phyloP scores from a whole-genome alignment of 2,888 invertebrate genomes.

The Acleris literana region DNA sequence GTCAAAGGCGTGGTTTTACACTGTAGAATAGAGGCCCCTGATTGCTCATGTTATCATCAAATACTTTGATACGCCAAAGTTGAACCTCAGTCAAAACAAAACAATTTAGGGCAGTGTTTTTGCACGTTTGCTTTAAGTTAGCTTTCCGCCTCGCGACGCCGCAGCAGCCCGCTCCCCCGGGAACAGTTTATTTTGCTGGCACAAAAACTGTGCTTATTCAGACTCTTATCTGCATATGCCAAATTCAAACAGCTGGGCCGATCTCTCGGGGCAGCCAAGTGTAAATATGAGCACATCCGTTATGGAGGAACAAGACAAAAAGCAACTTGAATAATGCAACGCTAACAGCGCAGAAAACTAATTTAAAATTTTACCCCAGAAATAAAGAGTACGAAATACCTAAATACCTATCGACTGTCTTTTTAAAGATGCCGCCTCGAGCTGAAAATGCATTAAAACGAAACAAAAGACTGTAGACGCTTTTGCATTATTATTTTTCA shows the following conservation, averaged over 20 bases:
- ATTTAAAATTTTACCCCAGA: background rate
- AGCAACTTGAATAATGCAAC: background rate
- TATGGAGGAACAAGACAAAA: constrained; percentile 23
- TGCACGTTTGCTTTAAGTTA: constrained; percentile 31
- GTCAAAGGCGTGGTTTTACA: too few species aligned
- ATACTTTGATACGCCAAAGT: constrained; percentile 9
- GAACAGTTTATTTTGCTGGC: constrained; percentile 35
- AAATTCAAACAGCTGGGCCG: constrained; percentile 37
- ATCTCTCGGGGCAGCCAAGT: constrained; percentile 26
- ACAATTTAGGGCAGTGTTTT: constrained; percentile 27
- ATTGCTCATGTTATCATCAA: background rate
- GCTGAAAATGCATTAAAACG: background rate
- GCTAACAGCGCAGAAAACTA: background rate
- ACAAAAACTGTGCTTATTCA: constrained; percentile 36
- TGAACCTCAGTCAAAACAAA: constrained; percentile 13
- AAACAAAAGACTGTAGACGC: background rate
- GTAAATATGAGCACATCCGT: constrained; percentile 20
- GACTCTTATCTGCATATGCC: constrained; percentile 37
- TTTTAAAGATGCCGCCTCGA: background rate
- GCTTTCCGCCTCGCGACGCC: constrained; percentile 24
- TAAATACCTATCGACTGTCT: too few species aligned
- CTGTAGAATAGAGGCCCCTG: too few species aligned
- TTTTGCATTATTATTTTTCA: constrained; percentile 24
- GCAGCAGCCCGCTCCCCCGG: constrained; percentile 26
- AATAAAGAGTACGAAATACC: background rate